phyloP scores from a whole-genome alignment of 2,113 vertebrate genomes.

The Lepus europaeus region DNA sequence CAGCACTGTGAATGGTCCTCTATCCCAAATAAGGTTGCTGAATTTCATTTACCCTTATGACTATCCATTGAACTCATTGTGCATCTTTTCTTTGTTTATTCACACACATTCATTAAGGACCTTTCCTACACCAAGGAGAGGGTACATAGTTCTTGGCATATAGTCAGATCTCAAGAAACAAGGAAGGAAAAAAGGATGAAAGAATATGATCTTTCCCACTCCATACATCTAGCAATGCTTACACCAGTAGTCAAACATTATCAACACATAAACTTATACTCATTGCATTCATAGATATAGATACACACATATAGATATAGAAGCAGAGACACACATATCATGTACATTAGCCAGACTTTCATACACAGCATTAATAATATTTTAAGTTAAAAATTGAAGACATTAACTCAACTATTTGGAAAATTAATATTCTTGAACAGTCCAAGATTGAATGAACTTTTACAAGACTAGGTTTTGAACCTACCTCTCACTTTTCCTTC shows the following conservation, averaged over 20 bases:
- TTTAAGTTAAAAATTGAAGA: constrained; percentile 51
- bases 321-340: background rate
- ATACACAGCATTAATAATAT: background rate
- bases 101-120: background rate
- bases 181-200: background rate
- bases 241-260: background rate
- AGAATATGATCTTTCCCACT: background rate
- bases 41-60: background rate
- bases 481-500: background rate
- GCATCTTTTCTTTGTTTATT: background rate
- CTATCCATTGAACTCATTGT: background rate
- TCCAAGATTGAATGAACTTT: background rate
- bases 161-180: background rate
- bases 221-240: background rate
- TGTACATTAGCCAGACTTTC: background rate
- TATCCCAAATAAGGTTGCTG: background rate
- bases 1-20: background rate
- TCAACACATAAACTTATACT: background rate
- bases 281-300: background rate
- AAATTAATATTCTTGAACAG: background rate
- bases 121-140: background rate
- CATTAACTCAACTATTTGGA: background rate
- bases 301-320: background rate
- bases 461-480: background rate
- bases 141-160: background rate